Evolutionary conservation across 2,113 vertebrate species (phyloP).

Genomic region (Microtus montanus): DNA sequence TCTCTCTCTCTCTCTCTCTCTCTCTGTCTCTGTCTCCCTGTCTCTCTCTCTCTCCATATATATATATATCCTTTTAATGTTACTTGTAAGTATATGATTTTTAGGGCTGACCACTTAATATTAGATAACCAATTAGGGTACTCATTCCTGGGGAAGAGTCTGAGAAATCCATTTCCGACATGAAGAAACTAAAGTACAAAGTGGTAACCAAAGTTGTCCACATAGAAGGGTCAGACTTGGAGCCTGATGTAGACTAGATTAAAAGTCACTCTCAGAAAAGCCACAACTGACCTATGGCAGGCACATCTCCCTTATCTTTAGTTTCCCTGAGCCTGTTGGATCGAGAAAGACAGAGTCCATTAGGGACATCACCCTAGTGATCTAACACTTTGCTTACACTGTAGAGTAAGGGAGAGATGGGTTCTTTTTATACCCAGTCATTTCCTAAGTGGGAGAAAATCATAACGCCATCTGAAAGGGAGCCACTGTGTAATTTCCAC

Average conservation of each 20-base stretch:
- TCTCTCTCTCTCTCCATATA: background rate
- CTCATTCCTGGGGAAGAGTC: too few relatives aligned
- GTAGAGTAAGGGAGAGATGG: background rate
- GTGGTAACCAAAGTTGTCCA: background rate
- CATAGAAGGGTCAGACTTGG: background rate
- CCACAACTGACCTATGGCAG: background rate
- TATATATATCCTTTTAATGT: background rate
- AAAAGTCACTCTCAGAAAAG: background rate
- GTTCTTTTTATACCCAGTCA: background rate
- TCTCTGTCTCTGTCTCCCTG: background rate
- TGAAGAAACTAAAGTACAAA: background rate
- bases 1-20: background rate
- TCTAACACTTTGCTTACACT: background rate
- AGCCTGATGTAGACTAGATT: background rate
- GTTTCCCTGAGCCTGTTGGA: background rate
- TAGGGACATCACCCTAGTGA: background rate
- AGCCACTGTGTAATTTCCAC: background rate
- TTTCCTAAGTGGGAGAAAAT: slow-evolving; percentile 36
- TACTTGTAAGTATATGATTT: background rate
- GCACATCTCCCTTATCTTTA: background rate
- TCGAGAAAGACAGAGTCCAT: slow-evolving; percentile 19
- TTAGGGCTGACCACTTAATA: background rate
- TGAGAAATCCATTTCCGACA: background rate
- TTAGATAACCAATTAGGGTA: too few relatives aligned
- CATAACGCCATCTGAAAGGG: background rate